phyloP scores from a whole-genome alignment of 2,888 invertebrate species.

The Caenorhabditis parvicauda region DNA sequence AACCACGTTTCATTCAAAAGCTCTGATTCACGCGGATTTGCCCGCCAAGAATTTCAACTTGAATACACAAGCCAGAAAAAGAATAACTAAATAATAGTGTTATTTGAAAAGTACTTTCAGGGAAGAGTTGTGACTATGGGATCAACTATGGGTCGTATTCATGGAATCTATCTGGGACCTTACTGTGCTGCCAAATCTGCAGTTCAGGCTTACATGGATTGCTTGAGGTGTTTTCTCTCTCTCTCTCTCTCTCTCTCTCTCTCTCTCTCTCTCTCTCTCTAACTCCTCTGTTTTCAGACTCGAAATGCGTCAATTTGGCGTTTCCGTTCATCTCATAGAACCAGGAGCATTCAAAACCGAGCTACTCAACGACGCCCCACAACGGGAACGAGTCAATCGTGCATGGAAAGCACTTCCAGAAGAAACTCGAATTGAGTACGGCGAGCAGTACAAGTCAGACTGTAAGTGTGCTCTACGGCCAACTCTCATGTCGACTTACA shows the following conservation, averaged over 20 bases:
- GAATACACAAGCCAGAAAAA: no score
- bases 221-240: conserved; percentile 25
- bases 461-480: conserved; percentile 38
- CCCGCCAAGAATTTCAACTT: no score
- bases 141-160: conserved; percentile 63
- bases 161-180: conserved; percentile 57
- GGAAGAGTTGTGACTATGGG: conserved; percentile 65
- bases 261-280: no score
- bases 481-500: conserved; percentile 15
- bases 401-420: conserved; percentile 46
- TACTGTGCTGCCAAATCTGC: conserved; percentile 56
- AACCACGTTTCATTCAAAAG: no score
- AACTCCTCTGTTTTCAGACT: no score
- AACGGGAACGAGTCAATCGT: conserved; percentile 40
- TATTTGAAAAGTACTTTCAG: conserved; percentile 10
- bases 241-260: background rate
- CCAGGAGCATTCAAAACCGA: conserved; percentile 58
- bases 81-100: no score
- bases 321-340: conserved; percentile 51
- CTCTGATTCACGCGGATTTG: no score
- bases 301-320: conserved; percentile 48
- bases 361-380: conserved; percentile 46
- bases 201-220: conserved; percentile 57
- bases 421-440: conserved; percentile 57
- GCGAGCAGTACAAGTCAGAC: conserved; percentile 52